These are phyloP conservation scores for Chionis minor DNA, from an alignment of 2,113 vertebrate genomes.

Conservation along the genomic window DNA sequence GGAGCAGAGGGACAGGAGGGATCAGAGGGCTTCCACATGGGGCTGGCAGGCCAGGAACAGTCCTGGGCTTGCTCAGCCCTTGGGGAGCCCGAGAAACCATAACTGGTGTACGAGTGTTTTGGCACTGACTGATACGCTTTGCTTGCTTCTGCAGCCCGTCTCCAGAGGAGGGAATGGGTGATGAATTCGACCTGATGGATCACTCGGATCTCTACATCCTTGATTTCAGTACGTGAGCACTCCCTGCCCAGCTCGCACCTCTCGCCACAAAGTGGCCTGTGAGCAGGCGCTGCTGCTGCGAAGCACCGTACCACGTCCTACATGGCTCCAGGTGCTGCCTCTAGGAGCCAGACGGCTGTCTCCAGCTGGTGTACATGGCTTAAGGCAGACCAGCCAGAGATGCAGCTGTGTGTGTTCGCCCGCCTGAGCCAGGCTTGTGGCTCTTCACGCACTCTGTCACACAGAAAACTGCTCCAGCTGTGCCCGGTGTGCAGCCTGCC, in stretches of 20 bases:
- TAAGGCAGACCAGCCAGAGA: not conserved
- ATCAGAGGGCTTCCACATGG: not conserved
- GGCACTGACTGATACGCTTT: not conserved
- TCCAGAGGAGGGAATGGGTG: slow-evolving; percentile 96
- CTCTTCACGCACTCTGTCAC: not conserved
- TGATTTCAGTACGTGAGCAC: slow-evolving; percentile 92
- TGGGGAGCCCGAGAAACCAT: rapidly evolving
- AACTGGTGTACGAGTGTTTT: not conserved
- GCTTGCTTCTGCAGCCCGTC: slow-evolving; percentile 83
- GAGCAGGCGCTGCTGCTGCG: not conserved
- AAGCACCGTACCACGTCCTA: rapidly evolving
- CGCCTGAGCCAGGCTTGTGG: not conserved
- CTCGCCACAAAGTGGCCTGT: not conserved
- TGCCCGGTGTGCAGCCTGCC: not conserved
- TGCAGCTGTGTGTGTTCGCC: not conserved
- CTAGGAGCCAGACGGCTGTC: not conserved
- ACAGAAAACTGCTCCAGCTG: not conserved
- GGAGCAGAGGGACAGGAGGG: not conserved
- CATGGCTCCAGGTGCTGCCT: not conserved
- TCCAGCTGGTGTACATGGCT: not conserved
- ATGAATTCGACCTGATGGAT: slow-evolving; percentile 99
- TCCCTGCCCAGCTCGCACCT: not conserved
- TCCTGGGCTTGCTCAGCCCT: not conserved
- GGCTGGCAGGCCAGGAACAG: not conserved
- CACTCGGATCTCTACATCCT: slow-evolving; percentile 98